A percentile compares a stretch with the other conserved stretches of the same genome.
Conservation (phyloP, 2,888 invertebrate species). For the Fissipunctia ypsillon region DNA sequence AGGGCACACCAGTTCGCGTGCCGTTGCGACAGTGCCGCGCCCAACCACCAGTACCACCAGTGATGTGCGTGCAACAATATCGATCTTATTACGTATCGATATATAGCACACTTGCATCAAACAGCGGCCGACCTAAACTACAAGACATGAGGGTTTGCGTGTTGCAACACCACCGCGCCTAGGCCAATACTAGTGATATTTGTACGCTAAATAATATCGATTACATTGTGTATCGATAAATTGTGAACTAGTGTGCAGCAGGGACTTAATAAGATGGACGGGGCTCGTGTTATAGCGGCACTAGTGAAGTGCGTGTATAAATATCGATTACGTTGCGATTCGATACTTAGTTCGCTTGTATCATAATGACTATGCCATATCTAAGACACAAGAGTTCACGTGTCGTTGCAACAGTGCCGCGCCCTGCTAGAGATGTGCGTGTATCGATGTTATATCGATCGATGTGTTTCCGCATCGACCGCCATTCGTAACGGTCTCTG, state of each 20-base stretch:
- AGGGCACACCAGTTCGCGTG: conserved; percentile 71
- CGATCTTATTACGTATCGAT: conserved; percentile 72
- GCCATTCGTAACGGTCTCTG: conserved; percentile 70
- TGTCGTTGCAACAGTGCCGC: conserved; percentile 85
- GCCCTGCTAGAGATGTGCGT: conserved; percentile 84
- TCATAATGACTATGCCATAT: conserved; percentile 52
- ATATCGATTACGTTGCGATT: conserved; percentile 65
- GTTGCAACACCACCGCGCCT: conserved; percentile 85
- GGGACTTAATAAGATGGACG: conserved; percentile 52
- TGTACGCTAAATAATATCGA: conserved; percentile 53
- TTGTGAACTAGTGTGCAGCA: conserved; percentile 39
- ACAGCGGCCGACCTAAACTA: conserved; percentile 53
- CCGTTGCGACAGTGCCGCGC: conserved; percentile 84
- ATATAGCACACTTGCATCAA: conserved; percentile 54
- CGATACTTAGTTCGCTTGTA: conserved; percentile 69
- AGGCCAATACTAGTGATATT: conserved; percentile 60
- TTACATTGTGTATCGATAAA: conserved; percentile 51
- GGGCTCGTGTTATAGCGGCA: conserved; percentile 41
- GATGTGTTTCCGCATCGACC: conserved; percentile 75
- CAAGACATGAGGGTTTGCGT: conserved; percentile 70
- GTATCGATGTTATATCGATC: conserved; percentile 79
- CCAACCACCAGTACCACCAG: conserved; percentile 72
- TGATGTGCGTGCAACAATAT: conserved; percentile 82
- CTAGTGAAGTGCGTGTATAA: conserved; percentile 55
- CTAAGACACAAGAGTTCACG: conserved; percentile 77